Conservation (phyloP, 2,797 vertebrate species). For the Alcedo quadribrachys region DNA sequence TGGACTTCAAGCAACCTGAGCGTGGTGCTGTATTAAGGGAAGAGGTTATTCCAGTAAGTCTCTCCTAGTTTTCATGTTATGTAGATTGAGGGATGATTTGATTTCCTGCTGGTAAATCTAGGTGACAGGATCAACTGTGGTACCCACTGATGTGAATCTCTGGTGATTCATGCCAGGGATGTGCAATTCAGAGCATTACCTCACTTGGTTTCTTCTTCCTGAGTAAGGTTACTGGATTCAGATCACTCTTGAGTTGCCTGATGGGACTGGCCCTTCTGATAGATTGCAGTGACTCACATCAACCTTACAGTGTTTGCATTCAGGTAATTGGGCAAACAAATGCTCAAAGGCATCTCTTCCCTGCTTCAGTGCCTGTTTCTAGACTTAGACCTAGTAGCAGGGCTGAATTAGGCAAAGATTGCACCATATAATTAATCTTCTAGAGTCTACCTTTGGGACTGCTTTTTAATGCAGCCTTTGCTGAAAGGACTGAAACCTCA, state of each 20-base stretch:
- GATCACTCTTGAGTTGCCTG: not conserved
- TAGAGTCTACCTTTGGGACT: not conserved
- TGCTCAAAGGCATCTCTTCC: not conserved
- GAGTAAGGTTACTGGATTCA: not conserved
- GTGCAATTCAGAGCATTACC: not conserved
- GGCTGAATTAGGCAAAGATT: not conserved
- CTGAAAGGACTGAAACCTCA: not conserved
- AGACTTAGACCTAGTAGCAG: not conserved
- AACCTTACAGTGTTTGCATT: not conserved
- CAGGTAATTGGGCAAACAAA: not conserved
- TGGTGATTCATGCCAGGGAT: not conserved
- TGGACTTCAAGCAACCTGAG: not conserved
- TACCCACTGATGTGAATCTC: not conserved
- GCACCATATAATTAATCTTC: not conserved
- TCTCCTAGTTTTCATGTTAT: not conserved
- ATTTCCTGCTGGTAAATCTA: not conserved
- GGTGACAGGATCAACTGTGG: not conserved
- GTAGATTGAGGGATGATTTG: not conserved
- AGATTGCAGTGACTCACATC: not conserved
- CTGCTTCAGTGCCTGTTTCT: not conserved
- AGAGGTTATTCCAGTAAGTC: not conserved
- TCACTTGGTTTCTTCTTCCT: not conserved
- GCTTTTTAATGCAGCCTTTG: not conserved
- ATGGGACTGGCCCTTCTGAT: not conserved
- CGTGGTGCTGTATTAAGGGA: not conserved